Evolutionary conservation across 1,140 invertebrate species (phyloP).

Genomic region (Potamilus streckersoni): DNA sequence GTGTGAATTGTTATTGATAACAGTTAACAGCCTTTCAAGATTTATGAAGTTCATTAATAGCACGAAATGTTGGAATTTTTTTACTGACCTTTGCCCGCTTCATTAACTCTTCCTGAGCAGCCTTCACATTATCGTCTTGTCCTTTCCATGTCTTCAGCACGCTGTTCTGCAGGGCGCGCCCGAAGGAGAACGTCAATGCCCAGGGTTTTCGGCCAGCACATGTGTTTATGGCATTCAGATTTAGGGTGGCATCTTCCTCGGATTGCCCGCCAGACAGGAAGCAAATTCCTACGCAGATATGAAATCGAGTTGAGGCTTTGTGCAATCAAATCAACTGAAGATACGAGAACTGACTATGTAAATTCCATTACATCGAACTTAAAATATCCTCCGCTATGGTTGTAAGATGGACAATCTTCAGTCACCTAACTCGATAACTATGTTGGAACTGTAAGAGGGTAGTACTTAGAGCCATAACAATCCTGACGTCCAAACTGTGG

Average conservation of each 20-base stretch:
- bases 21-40: no score
- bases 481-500: no score
- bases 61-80: neutral
- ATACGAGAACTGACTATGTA: neutral
- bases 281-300: constrained; percentile 77
- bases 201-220: constrained; percentile 83
- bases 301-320: no score
- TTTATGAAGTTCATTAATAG: no score
- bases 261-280: constrained; percentile 98
- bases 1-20: no score
- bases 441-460: no score
- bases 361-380: neutral
- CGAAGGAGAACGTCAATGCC: constrained; percentile 96
- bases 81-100: constrained; percentile 82
- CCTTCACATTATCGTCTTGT: constrained; percentile 84
- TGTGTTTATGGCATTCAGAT: constrained; percentile 95
- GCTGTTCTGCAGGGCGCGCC: constrained; percentile 87
- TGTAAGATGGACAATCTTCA: neutral
- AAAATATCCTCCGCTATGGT: neutral
- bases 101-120: constrained; percentile 88
- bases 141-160: constrained; percentile 94
- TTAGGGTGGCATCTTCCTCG: constrained; percentile 94
- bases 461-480: no score
- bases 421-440: neutral
- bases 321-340: neutral